Conservation (phyloP, 2,797 vertebrate genomes). For the Neosalanx taihuensis region DNA sequence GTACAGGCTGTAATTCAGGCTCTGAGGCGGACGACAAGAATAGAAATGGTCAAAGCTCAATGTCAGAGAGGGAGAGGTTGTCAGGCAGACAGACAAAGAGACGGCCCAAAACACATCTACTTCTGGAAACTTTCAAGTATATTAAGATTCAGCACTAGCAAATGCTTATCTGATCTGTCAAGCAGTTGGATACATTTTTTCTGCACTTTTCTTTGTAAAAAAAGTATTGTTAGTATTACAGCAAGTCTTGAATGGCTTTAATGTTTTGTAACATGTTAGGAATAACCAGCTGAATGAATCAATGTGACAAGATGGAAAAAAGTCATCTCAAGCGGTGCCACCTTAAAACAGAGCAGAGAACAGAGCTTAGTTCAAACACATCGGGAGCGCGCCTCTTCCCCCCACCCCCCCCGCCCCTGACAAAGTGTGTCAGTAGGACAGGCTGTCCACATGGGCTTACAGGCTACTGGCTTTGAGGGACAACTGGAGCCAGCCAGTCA, state of each 20-base stretch:
- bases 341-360: conserved; percentile 67
- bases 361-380: conserved; percentile 37
- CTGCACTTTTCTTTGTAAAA: not conserved
- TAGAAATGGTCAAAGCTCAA: conserved; percentile 60
- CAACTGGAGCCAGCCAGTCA: conserved; percentile 56
- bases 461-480: conserved; percentile 33
- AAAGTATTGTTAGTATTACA: not conserved
- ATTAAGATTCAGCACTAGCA: not conserved
- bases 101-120: not conserved
- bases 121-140: not conserved
- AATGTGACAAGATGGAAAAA: not conserved
- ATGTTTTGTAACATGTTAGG: not conserved
- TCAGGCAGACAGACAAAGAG: not conserved
- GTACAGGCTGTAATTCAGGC: conserved; percentile 27
- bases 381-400: conserved; percentile 40
- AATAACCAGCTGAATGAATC: not conserved
- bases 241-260: not conserved
- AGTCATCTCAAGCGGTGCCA: conserved; percentile 50
- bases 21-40: conserved; percentile 59
- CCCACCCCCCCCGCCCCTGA: conserved; percentile 56
- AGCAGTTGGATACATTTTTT: not conserved
- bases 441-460: conserved; percentile 72
- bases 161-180: not conserved
- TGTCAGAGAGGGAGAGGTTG: conserved; percentile 51
- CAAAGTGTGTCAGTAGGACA: conserved; percentile 87